Percentiles rank a stretch among this genome's conserved stretches.
Evolutionary conservation across 2,888 invertebrate species (phyloP).

Genomic region (Pachycephus smyrnensis): DNA sequence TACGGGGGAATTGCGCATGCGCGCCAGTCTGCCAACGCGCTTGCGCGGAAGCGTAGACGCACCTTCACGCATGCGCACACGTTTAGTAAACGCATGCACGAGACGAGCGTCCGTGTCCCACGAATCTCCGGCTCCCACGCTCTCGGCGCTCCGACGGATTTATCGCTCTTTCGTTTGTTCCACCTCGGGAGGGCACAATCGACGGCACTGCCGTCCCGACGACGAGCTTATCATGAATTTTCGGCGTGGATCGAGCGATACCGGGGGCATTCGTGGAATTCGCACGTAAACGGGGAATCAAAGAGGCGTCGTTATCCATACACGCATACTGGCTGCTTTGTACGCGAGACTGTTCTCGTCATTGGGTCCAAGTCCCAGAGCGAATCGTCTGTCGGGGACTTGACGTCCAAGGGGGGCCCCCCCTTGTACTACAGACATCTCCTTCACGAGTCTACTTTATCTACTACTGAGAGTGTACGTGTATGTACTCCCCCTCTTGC

Average conservation of each 20-base stretch:
- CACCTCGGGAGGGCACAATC: neutral
- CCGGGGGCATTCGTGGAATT: neutral
- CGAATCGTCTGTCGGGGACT: neutral
- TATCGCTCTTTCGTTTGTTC: neutral
- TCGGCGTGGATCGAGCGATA: neutral
- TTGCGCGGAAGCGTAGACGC: neutral
- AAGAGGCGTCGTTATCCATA: neutral
- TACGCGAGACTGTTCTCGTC: neutral
- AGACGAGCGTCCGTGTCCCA: conserved; percentile 16
- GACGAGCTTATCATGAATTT: neutral
- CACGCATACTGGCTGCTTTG: neutral
- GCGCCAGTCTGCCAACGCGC: neutral
- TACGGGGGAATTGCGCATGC: neutral
- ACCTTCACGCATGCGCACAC: neutral
- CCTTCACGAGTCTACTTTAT: neutral
- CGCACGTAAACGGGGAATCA: neutral
- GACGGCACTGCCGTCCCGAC: neutral
- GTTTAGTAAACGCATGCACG: neutral
- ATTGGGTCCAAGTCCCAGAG: neutral
- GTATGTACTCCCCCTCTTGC: neutral
- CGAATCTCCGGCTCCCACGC: conserved; percentile 35
- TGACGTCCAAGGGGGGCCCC: neutral
- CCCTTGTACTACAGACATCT: neutral
- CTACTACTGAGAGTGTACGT: neutral
- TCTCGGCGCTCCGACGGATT: conserved; percentile 4